Conservation (phyloP, 2,797 vertebrate species). For the Oryzias sinensis region DNA sequence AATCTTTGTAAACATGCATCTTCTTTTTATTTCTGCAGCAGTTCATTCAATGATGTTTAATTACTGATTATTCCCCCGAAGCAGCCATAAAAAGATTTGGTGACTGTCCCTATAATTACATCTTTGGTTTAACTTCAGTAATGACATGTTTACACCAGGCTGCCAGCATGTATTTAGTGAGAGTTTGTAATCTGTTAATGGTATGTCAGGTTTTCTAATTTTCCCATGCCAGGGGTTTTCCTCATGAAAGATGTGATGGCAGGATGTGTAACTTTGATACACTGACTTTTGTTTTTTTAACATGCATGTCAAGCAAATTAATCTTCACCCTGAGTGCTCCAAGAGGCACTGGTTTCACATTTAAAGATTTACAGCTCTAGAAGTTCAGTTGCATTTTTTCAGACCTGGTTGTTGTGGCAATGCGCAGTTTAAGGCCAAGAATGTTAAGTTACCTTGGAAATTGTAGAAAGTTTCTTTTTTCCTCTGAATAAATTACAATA, state of each 20-base stretch:
- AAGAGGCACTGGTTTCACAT: slow-evolving; percentile 9
- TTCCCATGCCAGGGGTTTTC: slow-evolving; percentile 30
- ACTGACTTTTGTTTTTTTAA: background rate
- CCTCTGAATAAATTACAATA: slow-evolving; percentile 24
- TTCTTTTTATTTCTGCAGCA: slow-evolving; percentile 12
- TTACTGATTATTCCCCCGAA: slow-evolving; percentile 48
- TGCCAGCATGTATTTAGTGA: slow-evolving; percentile 37
- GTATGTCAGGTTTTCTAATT: slow-evolving; percentile 25
- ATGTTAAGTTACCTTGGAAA: slow-evolving; percentile 46
- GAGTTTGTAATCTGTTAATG: slow-evolving; percentile 36
- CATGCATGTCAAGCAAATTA: slow-evolving; percentile 1
- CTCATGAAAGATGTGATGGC: background rate
- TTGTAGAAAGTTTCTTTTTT: slow-evolving; percentile 9
- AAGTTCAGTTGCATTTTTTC: slow-evolving; percentile 59
- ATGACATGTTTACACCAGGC: slow-evolving; percentile 54
- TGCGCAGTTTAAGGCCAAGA: slow-evolving; percentile 35
- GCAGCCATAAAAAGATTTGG: slow-evolving; percentile 15
- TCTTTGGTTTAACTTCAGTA: slow-evolving; percentile 54
- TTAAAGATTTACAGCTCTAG: slow-evolving; percentile 50
- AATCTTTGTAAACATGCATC: slow-evolving; percentile 41
- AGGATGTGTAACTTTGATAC: background rate
- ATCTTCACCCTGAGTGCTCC: slow-evolving; percentile 10
- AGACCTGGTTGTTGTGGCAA: slow-evolving; percentile 50
- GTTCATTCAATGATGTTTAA: slow-evolving; percentile 36
- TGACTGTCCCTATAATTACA: slow-evolving; percentile 45